phyloP scores from a whole-genome alignment of 2,888 invertebrate species.

The Oxytorus armatus region DNA sequence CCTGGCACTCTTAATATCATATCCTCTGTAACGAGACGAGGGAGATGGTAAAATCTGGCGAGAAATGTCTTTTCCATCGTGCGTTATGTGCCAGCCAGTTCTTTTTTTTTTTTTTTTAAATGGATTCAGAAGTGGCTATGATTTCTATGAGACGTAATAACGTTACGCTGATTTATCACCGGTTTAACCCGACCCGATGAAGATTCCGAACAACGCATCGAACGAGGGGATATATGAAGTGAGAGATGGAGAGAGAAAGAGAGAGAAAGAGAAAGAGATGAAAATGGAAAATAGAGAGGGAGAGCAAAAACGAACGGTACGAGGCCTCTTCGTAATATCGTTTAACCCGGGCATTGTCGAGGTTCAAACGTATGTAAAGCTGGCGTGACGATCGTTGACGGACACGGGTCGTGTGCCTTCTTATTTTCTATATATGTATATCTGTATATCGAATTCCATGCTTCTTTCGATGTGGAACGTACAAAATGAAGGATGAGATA shows the following conservation, averaged over 20 bases:
- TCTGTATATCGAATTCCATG: constrained; percentile 24
- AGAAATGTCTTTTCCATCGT: constrained; percentile 30
- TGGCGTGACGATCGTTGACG: constrained; percentile 78
- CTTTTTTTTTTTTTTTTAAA: too few relatives aligned
- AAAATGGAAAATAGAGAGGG: constrained; percentile 38
- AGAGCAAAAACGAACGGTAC: constrained; percentile 57
- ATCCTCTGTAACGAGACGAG: too few relatives aligned
- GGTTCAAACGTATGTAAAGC: constrained; percentile 81
- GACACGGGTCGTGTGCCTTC: constrained; percentile 67
- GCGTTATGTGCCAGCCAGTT: constrained; percentile 16
- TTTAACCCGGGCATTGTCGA: constrained; percentile 80
- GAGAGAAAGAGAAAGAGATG: constrained; percentile 41
- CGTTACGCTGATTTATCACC: constrained; percentile 80
- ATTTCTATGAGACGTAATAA: constrained; percentile 79
- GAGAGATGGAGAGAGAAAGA: constrained; percentile 15
- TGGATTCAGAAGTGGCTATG: constrained; percentile 79
- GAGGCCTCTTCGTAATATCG: constrained; percentile 79
- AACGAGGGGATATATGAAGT: neutral
- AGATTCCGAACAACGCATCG: constrained; percentile 52
- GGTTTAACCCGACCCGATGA: constrained; percentile 75
- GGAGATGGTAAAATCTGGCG: neutral
- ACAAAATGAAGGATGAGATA: constrained; percentile 66
- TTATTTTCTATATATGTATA: constrained; percentile 15
- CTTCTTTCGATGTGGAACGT: constrained; percentile 34
- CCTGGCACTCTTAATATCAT: constrained; percentile 21